These are phyloP conservation scores for Zaprionus inermis DNA, from an alignment of 1,140 invertebrate genomes.

Conservation along the genomic window DNA sequence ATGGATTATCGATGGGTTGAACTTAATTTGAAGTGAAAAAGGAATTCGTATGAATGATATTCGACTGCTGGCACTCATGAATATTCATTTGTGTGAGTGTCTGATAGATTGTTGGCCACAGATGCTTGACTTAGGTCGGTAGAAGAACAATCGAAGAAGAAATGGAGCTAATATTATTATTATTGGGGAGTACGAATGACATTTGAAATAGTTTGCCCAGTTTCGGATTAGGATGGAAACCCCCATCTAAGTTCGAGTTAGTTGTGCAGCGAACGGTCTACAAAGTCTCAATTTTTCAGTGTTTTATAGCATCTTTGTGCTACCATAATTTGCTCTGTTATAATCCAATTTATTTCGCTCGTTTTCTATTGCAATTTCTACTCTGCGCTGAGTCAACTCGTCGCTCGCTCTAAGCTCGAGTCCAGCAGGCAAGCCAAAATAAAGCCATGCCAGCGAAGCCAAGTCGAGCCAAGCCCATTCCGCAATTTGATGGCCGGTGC, in stretches of 20 bases:
- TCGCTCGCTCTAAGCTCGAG: background rate
- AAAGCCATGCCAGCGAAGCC: conserved; percentile 22
- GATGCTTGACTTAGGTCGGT: background rate
- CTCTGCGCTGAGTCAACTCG: conserved; percentile 21
- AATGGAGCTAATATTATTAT: background rate
- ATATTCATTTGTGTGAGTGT: conserved; percentile 12
- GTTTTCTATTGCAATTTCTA: conserved; percentile 35
- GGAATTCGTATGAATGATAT: conserved; percentile 9
- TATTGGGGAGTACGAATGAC: background rate
- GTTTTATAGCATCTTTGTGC: background rate
- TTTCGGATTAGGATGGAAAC: too few relatives aligned
- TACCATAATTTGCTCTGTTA: conserved; percentile 10
- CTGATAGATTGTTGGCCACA: background rate
- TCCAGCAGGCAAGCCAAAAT: conserved; percentile 22
- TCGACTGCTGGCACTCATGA: conserved; percentile 11
- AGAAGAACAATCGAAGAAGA: background rate
- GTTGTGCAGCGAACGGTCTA: too few relatives aligned
- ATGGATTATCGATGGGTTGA: conserved; percentile 38
- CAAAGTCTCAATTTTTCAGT: too few relatives aligned
- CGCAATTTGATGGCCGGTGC: conserved; percentile 72
- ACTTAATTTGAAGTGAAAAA: conserved; percentile 22
- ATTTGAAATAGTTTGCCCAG: background rate
- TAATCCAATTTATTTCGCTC: conserved; percentile 36
- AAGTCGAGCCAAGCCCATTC: conserved; percentile 37
- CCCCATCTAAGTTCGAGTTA: too few relatives aligned